Evolutionary conservation across 2,113 vertebrate genomes (phyloP).

Genomic region (Erinaceus europaeus): DNA sequence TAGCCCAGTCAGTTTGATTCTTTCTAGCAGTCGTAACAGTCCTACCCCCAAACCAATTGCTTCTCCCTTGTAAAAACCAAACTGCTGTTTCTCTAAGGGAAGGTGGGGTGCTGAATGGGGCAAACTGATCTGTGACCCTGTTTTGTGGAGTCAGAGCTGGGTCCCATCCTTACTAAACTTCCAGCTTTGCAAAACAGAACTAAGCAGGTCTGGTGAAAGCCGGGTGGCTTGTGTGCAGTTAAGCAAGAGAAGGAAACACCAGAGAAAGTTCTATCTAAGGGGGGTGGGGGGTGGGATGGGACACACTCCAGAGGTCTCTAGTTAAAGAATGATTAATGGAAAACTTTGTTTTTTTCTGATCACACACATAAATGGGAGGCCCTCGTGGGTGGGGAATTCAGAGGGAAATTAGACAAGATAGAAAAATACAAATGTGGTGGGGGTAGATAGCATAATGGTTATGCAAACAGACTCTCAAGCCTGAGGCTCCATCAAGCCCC

Average conservation of each 20-base stretch:
- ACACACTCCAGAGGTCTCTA: background rate
- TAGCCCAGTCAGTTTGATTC: background rate
- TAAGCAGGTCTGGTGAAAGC: background rate
- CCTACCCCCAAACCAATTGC: background rate
- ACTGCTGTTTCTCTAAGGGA: background rate
- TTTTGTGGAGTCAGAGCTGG: background rate
- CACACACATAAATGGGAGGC: no score
- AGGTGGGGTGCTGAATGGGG: background rate
- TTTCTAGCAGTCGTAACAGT: background rate
- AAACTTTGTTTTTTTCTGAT: no score
- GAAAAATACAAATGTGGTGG: no score
- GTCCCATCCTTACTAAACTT: background rate
- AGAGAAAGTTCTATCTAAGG: background rate
- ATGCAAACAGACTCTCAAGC: no score
- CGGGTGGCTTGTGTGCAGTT: accelerated
- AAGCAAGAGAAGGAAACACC: background rate
- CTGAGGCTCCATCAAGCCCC: no score
- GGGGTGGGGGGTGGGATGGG: accelerated
- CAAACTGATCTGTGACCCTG: background rate
- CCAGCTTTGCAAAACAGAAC: background rate
- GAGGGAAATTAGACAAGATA: background rate
- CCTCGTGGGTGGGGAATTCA: no score
- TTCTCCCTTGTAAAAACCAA: background rate
- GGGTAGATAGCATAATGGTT: no score
- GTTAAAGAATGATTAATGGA: no score